These are phyloP conservation scores for Enoplolaimus lenunculus DNA, from an alignment of 2,888 invertebrate species.

Conservation along the genomic window DNA sequence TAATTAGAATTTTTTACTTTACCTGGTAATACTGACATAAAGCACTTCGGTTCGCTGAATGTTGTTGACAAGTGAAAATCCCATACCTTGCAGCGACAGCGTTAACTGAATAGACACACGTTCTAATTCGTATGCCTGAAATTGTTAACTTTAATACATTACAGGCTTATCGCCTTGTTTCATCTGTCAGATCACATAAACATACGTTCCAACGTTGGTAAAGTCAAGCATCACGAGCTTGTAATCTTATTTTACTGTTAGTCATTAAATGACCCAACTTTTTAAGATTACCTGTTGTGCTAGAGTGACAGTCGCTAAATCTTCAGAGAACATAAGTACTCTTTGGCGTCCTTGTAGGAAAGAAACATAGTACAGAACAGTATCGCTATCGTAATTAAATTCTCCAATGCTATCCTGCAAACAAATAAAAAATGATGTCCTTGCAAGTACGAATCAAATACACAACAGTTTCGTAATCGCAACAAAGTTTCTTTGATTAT, in stretches of 20 bases:
- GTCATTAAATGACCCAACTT: too few relatives aligned
- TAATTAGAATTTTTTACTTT: too few relatives aligned
- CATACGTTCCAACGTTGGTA: too few relatives aligned
- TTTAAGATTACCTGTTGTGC: constrained; percentile 47
- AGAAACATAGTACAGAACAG: constrained; percentile 58
- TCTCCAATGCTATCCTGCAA: constrained; percentile 58
- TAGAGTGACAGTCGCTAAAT: constrained; percentile 58
- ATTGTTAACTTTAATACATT: too few relatives aligned
- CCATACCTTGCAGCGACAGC: constrained; percentile 72
- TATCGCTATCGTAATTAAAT: constrained; percentile 39
- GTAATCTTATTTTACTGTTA: too few relatives aligned
- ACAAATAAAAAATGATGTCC: too few relatives aligned
- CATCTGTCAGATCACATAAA: too few relatives aligned
- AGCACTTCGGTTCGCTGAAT: constrained; percentile 40
- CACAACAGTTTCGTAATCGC: too few relatives aligned
- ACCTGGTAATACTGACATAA: constrained; percentile 40
- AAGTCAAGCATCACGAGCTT: too few relatives aligned
- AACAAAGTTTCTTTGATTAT: too few relatives aligned
- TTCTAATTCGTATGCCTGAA: constrained; percentile 61
- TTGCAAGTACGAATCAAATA: too few relatives aligned
- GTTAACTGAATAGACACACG: constrained; percentile 57
- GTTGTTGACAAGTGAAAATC: constrained; percentile 82
- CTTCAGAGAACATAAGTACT: constrained; percentile 69
- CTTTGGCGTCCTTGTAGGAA: constrained; percentile 87
- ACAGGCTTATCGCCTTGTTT: too few relatives aligned